Evolutionary conservation across 2,888 invertebrate genomes (phyloP).

Genomic region (Dynastes tityus): DNA sequence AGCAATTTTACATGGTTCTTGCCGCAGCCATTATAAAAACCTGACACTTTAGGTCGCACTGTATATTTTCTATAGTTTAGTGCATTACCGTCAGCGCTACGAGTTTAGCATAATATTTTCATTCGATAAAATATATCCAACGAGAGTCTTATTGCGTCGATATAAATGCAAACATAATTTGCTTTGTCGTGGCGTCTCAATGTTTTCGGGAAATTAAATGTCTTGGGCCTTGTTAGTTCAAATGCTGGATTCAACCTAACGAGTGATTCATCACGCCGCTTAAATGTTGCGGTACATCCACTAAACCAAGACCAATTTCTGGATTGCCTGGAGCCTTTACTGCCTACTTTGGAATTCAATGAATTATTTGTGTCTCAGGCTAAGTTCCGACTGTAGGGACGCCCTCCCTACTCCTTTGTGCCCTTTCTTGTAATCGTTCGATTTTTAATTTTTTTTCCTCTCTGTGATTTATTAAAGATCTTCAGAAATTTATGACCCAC

Average conservation of each 20-base stretch:
- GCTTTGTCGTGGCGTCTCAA: constrained; percentile 45
- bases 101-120: not conserved
- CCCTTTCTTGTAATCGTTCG: constrained; percentile 41
- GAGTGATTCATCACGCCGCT: constrained; percentile 65
- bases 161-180: constrained; percentile 40
- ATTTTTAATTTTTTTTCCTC: constrained; percentile 40
- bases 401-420: constrained; percentile 38
- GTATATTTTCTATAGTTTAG: not conserved
- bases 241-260: constrained; percentile 64
- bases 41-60: not conserved
- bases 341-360: constrained; percentile 56
- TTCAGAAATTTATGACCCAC: constrained; percentile 23
- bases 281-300: constrained; percentile 51
- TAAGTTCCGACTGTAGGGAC: constrained; percentile 48
- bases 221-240: constrained; percentile 61
- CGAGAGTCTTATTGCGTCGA: constrained; percentile 9
- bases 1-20: too few species aligned
- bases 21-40: too few species aligned
- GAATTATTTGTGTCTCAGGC: constrained; percentile 57
- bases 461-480: constrained; percentile 27
- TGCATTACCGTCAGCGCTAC: not conserved
- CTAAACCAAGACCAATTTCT: constrained; percentile 57
- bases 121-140: constrained; percentile 12
- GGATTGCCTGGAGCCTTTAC: constrained; percentile 56
- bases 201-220: constrained; percentile 58